phyloP scores from a whole-genome alignment of 2,888 invertebrate genomes.

The Philaethria dido region DNA sequence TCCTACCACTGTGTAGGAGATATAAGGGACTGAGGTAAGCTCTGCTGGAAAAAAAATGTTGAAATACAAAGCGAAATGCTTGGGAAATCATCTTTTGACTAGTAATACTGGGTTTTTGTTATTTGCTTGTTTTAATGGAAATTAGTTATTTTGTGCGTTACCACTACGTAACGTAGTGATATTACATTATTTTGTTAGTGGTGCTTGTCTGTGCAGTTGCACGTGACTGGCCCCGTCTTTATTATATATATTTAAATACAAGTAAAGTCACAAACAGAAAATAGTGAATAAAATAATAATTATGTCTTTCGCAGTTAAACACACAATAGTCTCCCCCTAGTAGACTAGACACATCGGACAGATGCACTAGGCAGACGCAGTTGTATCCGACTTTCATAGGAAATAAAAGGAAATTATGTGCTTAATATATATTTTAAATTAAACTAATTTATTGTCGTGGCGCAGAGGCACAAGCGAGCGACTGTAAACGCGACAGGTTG shows the following conservation, averaged over 20 bases:
- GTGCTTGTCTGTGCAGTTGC: too few relatives aligned
- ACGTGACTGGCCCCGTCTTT: too few relatives aligned
- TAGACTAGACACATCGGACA: constrained; percentile 13
- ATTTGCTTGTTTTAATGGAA: background rate
- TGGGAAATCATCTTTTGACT: background rate
- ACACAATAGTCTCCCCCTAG: constrained; percentile 2
- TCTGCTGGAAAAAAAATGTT: constrained; percentile 36
- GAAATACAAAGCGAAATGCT: constrained; percentile 15
- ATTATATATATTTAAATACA: background rate
- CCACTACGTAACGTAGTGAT: too few relatives aligned
- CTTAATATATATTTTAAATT: background rate
- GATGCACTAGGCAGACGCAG: constrained; percentile 4
- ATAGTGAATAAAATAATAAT: constrained; percentile 16
- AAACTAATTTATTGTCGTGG: too few relatives aligned
- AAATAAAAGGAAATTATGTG: background rate
- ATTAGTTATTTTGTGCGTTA: too few relatives aligned
- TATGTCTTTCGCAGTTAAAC: constrained; percentile 15
- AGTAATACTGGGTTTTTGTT: background rate
- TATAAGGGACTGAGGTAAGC: constrained; percentile 39
- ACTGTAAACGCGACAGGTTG: too few relatives aligned
- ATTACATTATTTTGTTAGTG: too few relatives aligned
- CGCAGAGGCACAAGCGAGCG: too few relatives aligned
- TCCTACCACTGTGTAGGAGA: too few relatives aligned
- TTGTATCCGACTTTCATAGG: background rate
- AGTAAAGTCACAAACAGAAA: constrained; percentile 2